Evolutionary conservation across 2,888 invertebrate genomes (phyloP).

Genomic region (Pedicia rivosa): DNA sequence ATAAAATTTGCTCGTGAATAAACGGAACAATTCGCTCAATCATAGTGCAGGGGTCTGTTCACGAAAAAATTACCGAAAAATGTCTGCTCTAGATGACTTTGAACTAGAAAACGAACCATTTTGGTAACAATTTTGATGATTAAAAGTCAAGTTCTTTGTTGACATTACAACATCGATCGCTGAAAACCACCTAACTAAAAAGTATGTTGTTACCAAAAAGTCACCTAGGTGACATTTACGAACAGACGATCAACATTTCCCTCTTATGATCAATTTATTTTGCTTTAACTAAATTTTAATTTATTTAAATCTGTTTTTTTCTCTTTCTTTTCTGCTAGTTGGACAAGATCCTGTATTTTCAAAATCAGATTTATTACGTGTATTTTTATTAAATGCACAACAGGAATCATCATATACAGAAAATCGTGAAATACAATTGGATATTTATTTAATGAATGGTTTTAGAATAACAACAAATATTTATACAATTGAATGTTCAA

Average conservation of each 20-base stretch:
- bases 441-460: constrained; percentile 75
- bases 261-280: too few relatives aligned
- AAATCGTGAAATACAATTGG: constrained; percentile 54
- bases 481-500: constrained; percentile 70
- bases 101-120: too few relatives aligned
- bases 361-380: constrained; percentile 63
- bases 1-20: too few relatives aligned
- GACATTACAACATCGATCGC: not conserved
- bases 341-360: constrained; percentile 75
- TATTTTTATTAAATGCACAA: constrained; percentile 81
- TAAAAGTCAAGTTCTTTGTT: constrained; percentile 1
- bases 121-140: too few relatives aligned
- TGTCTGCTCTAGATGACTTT: too few relatives aligned
- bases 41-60: too few relatives aligned
- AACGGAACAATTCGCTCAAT: too few relatives aligned
- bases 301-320: constrained; percentile 5
- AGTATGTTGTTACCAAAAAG: too few relatives aligned
- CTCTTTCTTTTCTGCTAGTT: constrained; percentile 36
- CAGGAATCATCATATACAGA: constrained; percentile 64
- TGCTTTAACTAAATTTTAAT: constrained; percentile 3
- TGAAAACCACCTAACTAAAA: too few relatives aligned
- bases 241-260: too few relatives aligned
- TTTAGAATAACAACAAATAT: constrained; percentile 68
- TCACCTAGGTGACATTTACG: too few relatives aligned
- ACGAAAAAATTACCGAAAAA: too few relatives aligned